phyloP scores from a whole-genome alignment of 2,797 vertebrate genomes.

The Eulemur mongoz region DNA sequence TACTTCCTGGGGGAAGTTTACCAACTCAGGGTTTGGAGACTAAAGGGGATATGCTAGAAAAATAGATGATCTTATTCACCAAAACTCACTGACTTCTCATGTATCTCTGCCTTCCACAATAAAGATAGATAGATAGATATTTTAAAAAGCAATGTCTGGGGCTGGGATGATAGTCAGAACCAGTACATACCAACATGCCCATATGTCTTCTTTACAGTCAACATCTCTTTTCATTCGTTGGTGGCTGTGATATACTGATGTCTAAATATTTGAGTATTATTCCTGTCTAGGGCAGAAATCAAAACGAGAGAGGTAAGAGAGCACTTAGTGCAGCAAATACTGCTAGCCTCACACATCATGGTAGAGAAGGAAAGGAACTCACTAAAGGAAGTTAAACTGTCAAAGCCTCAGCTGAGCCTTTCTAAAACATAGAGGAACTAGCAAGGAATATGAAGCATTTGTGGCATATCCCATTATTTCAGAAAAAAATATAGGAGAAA shows the following conservation, averaged over 20 bases:
- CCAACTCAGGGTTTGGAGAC: not conserved
- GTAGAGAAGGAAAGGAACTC: not conserved
- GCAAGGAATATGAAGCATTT: not conserved
- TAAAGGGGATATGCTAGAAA: not conserved
- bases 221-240: not conserved
- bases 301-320: not conserved
- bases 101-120: not conserved
- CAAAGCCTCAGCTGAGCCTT: not conserved
- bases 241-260: not conserved
- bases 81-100: not conserved
- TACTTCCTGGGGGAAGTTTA: not conserved
- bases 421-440: not conserved
- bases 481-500: not conserved
- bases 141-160: not conserved
- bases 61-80: not conserved
- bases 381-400: not conserved
- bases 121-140: not conserved
- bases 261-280: not conserved
- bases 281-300: not conserved
- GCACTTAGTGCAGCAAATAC: not conserved
- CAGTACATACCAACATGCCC: not conserved
- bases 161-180: not conserved
- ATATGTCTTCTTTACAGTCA: not conserved
- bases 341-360: rapidly evolving
- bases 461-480: not conserved